These are phyloP conservation scores for Hephaestus fuliginosus DNA, from an alignment of 2,797 vertebrate species.

Conservation along the genomic window DNA sequence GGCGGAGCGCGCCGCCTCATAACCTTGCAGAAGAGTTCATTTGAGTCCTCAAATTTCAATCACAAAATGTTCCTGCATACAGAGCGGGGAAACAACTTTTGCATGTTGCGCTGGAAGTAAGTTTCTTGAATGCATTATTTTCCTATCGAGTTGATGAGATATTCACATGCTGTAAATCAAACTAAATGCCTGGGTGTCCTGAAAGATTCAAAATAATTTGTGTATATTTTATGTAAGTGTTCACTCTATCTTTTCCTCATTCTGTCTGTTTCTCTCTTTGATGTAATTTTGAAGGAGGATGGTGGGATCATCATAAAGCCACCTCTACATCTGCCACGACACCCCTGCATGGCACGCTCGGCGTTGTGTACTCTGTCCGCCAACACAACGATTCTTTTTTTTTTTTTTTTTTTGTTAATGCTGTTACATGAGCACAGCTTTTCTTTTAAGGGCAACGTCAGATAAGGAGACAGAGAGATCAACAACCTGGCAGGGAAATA, in stretches of 20 bases:
- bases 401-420: constrained; percentile 24
- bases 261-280: neutral
- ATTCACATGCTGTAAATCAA: neutral
- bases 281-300: constrained; percentile 36
- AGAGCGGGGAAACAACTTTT: constrained; percentile 7
- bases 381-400: constrained; percentile 32
- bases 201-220: neutral
- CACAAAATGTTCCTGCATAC: constrained; percentile 11
- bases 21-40: neutral
- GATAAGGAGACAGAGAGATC: constrained; percentile 38
- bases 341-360: constrained; percentile 42
- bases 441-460: constrained; percentile 37
- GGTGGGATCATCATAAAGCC: constrained; percentile 45
- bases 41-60: constrained; percentile 8
- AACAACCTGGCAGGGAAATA: constrained; percentile 46
- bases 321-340: constrained; percentile 61
- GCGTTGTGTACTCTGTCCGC: constrained; percentile 41
- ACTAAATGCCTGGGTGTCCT: neutral
- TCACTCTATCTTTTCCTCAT: neutral
- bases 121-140: neutral
- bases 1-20: constrained; percentile 2
- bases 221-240: constrained; percentile 14
- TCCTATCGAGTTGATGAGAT: neutral
- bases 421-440: constrained; percentile 58
- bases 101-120: neutral